phyloP scores from a whole-genome alignment of 2,797 vertebrate genomes.

The Chiroxiphia lanceolata region DNA sequence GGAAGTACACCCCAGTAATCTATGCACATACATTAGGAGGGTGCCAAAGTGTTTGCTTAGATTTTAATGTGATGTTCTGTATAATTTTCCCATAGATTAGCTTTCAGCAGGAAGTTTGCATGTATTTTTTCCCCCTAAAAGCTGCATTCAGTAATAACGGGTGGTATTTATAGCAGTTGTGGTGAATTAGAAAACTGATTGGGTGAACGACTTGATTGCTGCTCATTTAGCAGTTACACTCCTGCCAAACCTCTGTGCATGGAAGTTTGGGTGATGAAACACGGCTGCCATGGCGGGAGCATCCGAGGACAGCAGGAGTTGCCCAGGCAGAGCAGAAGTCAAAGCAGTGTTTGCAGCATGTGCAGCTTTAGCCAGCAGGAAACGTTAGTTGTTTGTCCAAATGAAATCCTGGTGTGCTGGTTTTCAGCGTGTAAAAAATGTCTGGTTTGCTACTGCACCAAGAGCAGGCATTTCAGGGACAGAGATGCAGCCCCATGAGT shows the following conservation, averaged over 20 bases:
- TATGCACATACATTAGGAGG: constrained; percentile 47
- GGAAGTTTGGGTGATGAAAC: neutral
- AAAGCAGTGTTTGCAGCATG: neutral
- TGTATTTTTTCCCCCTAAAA: constrained; percentile 27
- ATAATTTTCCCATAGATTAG: constrained; percentile 57
- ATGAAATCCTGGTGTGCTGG: neutral
- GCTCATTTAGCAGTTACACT: constrained; percentile 3
- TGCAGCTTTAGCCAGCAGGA: neutral
- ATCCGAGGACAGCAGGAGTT: neutral
- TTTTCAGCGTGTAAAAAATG: neutral
- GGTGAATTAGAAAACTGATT: constrained; percentile 50
- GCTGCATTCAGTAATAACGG: constrained; percentile 33
- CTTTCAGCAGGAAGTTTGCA: constrained; percentile 26
- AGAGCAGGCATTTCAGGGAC: neutral
- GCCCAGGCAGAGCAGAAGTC: neutral
- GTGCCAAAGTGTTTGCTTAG: constrained; percentile 46
- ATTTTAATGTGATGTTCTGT: constrained; percentile 46
- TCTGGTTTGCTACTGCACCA: fast-evolving
- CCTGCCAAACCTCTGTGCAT: neutral
- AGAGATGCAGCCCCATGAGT: neutral
- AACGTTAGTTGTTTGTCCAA: neutral
- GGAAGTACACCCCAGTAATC: constrained; percentile 30
- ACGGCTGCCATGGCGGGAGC: neutral
- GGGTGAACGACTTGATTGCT: constrained; percentile 43
- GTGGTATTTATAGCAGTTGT: constrained; percentile 50